A percentile compares a stretch with the other conserved stretches of the same genome.
Conservation (phyloP, 2,113 vertebrate genomes). For the Hemiscyllium ocellatum region DNA sequence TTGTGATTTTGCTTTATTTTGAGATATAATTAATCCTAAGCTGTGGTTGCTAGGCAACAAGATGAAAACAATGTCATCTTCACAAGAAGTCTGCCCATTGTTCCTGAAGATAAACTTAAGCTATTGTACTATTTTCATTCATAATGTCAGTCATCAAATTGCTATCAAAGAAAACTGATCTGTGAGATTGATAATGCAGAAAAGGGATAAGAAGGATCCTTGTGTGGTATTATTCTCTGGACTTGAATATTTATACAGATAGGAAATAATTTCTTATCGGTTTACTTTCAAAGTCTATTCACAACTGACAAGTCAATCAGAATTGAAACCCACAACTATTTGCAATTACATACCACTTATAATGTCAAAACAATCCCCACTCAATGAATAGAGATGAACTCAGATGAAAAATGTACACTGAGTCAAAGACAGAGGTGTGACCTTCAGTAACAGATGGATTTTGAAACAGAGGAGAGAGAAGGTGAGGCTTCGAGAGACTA, state of each 20-base stretch:
- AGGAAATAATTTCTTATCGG: neutral
- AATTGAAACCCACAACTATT: neutral
- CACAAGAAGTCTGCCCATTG: neutral
- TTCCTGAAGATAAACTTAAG: neutral
- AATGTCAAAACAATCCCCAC: too few relatives aligned
- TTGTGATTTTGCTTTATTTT: neutral
- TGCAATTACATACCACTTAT: neutral
- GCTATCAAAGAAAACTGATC: neutral
- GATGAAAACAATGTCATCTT: neutral
- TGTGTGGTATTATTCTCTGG: neutral
- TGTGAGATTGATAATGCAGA: neutral
- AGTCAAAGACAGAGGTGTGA: neutral
- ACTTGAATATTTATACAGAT: neutral
- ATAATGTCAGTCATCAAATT: slow-evolving; percentile 3
- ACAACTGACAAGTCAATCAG: neutral
- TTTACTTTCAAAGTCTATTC: neutral
- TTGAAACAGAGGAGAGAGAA: neutral
- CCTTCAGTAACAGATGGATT: neutral
- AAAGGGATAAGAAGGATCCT: neutral
- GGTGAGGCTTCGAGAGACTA: neutral
- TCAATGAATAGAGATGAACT: neutral
- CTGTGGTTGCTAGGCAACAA: slow-evolving; percentile 21
- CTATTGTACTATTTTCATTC: neutral
- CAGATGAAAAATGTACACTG: neutral
- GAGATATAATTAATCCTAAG: slow-evolving; percentile 3